phyloP scores from a whole-genome alignment of 2,113 vertebrate species.

The Podocnemis expansa region DNA sequence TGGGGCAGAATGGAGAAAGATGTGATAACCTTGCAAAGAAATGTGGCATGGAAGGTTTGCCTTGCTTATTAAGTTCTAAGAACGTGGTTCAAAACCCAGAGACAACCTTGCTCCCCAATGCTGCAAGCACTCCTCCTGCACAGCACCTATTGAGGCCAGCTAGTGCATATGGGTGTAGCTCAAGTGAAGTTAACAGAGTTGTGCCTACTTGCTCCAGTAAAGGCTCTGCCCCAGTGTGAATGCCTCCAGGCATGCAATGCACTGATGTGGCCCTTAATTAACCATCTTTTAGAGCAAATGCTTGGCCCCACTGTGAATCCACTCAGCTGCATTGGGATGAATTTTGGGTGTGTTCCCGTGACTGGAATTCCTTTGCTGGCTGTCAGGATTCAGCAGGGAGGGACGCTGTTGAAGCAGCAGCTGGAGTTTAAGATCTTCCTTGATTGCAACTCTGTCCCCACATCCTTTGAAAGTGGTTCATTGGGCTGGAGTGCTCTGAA shows the following conservation, averaged over 20 bases:
- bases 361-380: fast-evolving
- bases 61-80: background rate
- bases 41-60: background rate
- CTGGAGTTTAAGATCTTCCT: background rate
- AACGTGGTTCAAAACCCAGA: background rate
- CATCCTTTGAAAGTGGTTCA: background rate
- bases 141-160: background rate
- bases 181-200: background rate
- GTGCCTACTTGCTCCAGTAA: background rate
- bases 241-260: background rate
- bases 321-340: background rate
- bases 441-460: background rate
- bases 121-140: background rate
- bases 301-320: background rate
- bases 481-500: background rate
- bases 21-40: background rate
- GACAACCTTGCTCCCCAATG: background rate
- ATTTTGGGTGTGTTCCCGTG: background rate
- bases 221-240: background rate
- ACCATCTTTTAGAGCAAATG: background rate
- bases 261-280: background rate
- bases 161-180: background rate
- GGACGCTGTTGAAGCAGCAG: background rate
- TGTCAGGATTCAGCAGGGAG: background rate
- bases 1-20: background rate